Percentiles rank a stretch among this genome's conserved stretches.
phyloP scores from a whole-genome alignment of 2,888 invertebrate species.

The Eristalinus aeneus region DNA sequence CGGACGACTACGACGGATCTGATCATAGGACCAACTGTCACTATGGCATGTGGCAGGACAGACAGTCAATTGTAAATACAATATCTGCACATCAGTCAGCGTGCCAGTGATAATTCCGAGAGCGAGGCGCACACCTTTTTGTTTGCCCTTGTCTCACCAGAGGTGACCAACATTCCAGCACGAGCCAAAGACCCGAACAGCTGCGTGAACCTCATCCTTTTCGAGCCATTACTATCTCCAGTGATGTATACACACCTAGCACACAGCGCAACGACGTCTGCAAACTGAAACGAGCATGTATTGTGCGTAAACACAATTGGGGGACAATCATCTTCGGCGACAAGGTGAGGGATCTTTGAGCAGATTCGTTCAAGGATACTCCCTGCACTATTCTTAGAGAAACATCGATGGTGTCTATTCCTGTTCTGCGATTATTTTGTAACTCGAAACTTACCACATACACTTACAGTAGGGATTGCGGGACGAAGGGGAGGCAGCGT shows the following conservation, averaged over 20 bases:
- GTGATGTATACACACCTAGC: conserved; percentile 3
- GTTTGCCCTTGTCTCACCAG: conserved; percentile 17
- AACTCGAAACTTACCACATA: conserved; percentile 44
- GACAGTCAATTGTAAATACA: conserved; percentile 50
- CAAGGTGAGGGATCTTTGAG: not conserved
- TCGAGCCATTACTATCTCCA: conserved; percentile 62
- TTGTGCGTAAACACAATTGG: not conserved
- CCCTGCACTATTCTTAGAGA: conserved; percentile 35
- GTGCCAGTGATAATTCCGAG: conserved; percentile 51
- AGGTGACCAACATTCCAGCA: conserved; percentile 69
- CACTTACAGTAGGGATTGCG: not conserved
- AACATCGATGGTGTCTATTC: conserved; percentile 16
- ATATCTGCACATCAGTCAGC: conserved; percentile 31
- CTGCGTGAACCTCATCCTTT: conserved; percentile 64
- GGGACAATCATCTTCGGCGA: not conserved
- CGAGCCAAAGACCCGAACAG: conserved; percentile 65
- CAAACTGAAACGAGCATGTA: conserved; percentile 8
- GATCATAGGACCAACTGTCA: conserved; percentile 62
- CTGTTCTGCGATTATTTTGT: conserved; percentile 38
- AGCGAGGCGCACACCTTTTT: conserved; percentile 53
- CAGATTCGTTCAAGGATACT: conserved; percentile 42
- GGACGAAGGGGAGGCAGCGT: conserved; percentile 4
- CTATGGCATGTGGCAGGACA: conserved; percentile 64
- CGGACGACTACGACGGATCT: not conserved
- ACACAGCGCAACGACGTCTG: not conserved